Percentiles rank a stretch among this genome's conserved stretches.
Conservation (phyloP, 2,888 invertebrate species). For the Mimachlamys varia region DNA sequence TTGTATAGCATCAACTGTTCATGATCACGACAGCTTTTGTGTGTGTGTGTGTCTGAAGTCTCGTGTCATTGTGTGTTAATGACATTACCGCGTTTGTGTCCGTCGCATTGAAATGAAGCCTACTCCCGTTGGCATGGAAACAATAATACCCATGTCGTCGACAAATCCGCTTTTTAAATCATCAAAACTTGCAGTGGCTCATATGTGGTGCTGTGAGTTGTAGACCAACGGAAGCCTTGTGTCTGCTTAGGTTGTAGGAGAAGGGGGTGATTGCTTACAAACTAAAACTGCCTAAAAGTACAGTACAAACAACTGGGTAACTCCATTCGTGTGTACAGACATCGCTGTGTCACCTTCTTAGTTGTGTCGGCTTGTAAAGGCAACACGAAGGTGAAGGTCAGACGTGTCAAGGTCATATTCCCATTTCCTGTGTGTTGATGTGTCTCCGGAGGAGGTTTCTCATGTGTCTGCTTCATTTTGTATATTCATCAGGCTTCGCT, state of each 20-base stretch:
- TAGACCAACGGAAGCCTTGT: neutral
- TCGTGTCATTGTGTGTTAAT: neutral
- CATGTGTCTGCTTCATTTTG: slow-evolving; percentile 24
- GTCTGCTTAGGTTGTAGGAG: neutral
- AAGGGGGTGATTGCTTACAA: neutral
- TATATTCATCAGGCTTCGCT: slow-evolving; percentile 36
- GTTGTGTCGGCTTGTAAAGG: neutral
- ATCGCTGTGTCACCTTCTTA: neutral
- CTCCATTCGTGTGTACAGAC: neutral
- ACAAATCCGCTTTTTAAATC: neutral
- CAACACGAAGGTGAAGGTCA: neutral
- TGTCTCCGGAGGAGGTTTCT: neutral
- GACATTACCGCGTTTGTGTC: slow-evolving; percentile 5
- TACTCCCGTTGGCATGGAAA: neutral
- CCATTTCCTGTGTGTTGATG: neutral
- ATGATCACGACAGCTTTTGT: slow-evolving; percentile 38
- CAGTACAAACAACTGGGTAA: neutral
- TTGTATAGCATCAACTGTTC: slow-evolving; percentile 67
- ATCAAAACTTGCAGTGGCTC: neutral
- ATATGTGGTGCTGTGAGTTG: neutral
- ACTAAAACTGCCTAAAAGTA: neutral
- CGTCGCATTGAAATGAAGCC: neutral
- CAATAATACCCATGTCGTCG: neutral
- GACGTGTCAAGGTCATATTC: neutral
- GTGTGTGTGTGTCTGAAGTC: neutral